Evolutionary conservation across 2,113 vertebrate species (phyloP), one percentile per base, ranked within the genome.

Genomic region (Callopanchax toddi): DNA sequence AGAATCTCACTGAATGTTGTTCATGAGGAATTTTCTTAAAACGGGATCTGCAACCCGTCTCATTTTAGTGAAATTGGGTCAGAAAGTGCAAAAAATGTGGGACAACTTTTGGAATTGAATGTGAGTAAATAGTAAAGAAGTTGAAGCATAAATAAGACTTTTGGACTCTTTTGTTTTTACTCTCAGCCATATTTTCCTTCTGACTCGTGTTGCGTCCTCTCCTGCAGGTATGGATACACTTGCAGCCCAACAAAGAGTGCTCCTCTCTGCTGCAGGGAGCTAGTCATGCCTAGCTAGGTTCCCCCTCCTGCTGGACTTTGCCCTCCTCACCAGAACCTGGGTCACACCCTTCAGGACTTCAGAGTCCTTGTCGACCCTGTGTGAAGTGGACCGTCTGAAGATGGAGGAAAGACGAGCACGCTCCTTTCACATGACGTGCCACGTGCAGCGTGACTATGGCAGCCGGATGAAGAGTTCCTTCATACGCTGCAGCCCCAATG

Each of bases 321-420:
- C 21, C 48, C 21, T 36, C 56, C 51, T 32, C 15, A 23, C 71
- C 20, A 48, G 51, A 67, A 42, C 39, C 49, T 64, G 46, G 45
- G 26, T 22, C 21, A 22, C 12, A 55, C 49, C 17, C 43, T 49
- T n/a, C 39, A 51, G 54, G 72, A 71, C 40, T 48, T 55, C 58
- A 9, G 20, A 69, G 53, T 26, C 49, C 57, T 25, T 12, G 25
- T 52, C 18, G 22, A 17, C 40, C 46, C 25, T 43, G 5, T 57
- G 26, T 26, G 18, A 65, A 18, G 25, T 7, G 36, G 60, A 69
- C 44, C 55, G 8, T 50, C 43, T 11, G 1, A 6, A 2, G 60
- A 91, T 93, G 92, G 89, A 67, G 16, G 90, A 92, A 40, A 77
- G 69, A 34, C 83, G 75, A 32, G 75, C 78, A 1, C 85, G 43